Evolutionary conservation across 2,888 invertebrate species (phyloP), one percentile per base, ranked within the genome.

Genomic region (Heliconius erato): DNA sequence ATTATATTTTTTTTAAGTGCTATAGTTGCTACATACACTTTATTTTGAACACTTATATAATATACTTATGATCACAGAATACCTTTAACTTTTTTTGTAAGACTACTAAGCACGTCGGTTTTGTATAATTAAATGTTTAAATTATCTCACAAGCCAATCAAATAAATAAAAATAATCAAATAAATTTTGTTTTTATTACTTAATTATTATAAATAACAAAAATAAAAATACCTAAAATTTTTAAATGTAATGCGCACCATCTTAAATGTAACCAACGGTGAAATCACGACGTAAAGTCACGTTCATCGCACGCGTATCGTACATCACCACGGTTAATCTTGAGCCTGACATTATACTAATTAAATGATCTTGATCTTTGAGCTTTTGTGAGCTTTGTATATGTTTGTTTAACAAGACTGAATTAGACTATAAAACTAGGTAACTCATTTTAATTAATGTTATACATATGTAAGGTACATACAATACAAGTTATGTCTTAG

Each of bases 221-320:
- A 59, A 16, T 1, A 40, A 40, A 40, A 40, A 40, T 40, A 1
- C 9, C 40, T 23, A 19, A 35, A 78, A 71, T 44, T 59, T 72
- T 72, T 23, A 19, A 72, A 76, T 74, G 69, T 40, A 77, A 77
- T 44, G 81, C n/a, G 40, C 28, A 54, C 76, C 32, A 32, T 23
- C 59, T 80, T 79, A 81, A 79, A 76, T 81, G 82, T 83, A 83
- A 83, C 71, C 79, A 72, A 79, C 85, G 76, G 77, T 83, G 81
- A 83, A 85, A 83, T 86, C 87, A 86, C 86, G 86, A 86, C 84
- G 85, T 85, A 82, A 83, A 86, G 90, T 89, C 91, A 90, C 90
- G 91, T 90, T 84, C 83, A 74, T 83, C 84, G 86, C 86, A 86
- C 85, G 86, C 87, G 86, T 87, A 87, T 84, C 85, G 79, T 76